Evolutionary conservation across 2,888 invertebrate species (phyloP).

Genomic region (Cremastobaeus sp.): DNA sequence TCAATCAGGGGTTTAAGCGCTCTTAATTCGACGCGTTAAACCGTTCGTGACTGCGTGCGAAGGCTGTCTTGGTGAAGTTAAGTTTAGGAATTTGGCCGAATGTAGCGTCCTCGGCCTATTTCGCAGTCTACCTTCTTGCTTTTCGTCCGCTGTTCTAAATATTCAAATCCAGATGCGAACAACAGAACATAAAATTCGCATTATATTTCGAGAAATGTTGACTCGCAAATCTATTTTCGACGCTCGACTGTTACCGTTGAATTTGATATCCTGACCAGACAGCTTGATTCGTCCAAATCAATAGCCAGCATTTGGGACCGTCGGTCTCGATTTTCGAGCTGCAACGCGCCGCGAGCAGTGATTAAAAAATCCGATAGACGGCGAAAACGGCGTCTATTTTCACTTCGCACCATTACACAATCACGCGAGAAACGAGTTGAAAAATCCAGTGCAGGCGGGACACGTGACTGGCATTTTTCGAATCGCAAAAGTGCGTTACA

Average conservation of each 20-base stretch:
- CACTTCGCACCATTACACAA: too few species aligned
- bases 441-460: too few species aligned
- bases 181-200: conserved; percentile 21
- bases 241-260: neutral
- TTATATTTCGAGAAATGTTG: conserved; percentile 22
- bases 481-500: neutral
- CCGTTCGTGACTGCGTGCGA: conserved; percentile 18
- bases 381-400: too few species aligned
- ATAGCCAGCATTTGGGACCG: too few species aligned
- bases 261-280: conserved; percentile 1
- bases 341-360: too few species aligned
- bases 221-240: conserved; percentile 20
- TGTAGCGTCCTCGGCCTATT: conserved; percentile 53
- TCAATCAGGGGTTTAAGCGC: conserved; percentile 1
- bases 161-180: conserved; percentile 35
- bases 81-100: conserved; percentile 64
- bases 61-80: conserved; percentile 60
- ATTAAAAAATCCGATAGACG: too few species aligned
- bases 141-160: conserved; percentile 47
- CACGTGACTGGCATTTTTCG: conserved; percentile 8
- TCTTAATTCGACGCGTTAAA: conserved; percentile 22
- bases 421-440: too few species aligned
- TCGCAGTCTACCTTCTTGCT: conserved; percentile 25
- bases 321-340: too few species aligned
- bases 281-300: conserved; percentile 1